Evolutionary conservation across 1,140 invertebrate species (phyloP), one percentile per base, ranked within the genome.

Genomic region (Diuraphis noxia): DNA sequence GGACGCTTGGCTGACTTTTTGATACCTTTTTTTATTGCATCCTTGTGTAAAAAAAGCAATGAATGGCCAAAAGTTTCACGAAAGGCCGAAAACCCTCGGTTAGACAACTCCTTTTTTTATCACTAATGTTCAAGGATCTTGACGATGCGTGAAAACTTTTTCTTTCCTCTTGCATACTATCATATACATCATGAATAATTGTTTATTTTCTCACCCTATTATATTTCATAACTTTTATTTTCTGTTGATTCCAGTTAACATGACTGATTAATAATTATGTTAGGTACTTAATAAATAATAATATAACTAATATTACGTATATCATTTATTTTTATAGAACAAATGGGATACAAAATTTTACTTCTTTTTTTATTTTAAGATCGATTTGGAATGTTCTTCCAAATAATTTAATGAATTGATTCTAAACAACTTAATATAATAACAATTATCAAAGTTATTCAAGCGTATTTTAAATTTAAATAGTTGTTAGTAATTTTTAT

Each of bases 21-120:
- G 63, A 90, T 90, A 90, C 40, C 40, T 90, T 79, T 90, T 46
- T 86, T 86, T 90, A 77, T 90, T 77, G 72, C 40, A 21, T 77
- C 8, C n/a, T 90, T 79, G 19, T 79, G 43, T 72, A 77, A 23
- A 52, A 84, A 46, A 46, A 90, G n/a, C 88, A 90, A 77, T 90
- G 38, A 77, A 90, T 90, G 63, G 41, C 40, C 72, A 79, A 90
- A 90, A 90, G n/a, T 72, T 90, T 81, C n/a, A 17, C 6, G n/a
- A 63, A 40, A 88, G 21, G 38, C 88, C 63, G 17, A 34, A 46
- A 30, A 36, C 63, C 21, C 72, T 90, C 41, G 79, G 72, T 46
- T 90, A 77, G 63, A 9, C 34, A 79, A 34, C n/a, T 90, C 13
- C 25, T n/a, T 89, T 90, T 79, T 72, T 43, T 43, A 49, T 81